phyloP scores from a whole-genome alignment of 2,888 invertebrate genomes.

The Agonopterix arenella region DNA sequence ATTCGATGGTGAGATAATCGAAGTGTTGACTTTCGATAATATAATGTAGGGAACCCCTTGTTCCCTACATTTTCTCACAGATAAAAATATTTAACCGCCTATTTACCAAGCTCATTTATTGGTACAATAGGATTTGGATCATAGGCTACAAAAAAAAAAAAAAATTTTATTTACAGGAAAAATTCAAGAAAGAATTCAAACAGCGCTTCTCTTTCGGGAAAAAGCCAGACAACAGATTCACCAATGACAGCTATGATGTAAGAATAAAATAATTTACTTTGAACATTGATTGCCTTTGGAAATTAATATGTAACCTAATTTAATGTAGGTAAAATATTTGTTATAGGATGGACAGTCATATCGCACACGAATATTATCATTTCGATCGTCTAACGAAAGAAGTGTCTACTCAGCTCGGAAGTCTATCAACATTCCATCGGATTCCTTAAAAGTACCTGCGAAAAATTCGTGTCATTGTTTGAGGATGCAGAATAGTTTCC shows the following conservation, averaged over 20 bases:
- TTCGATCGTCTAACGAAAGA: conserved; percentile 62
- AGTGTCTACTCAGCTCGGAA: conserved; percentile 53
- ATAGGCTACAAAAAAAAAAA: too few species aligned
- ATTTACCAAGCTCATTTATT: too few species aligned
- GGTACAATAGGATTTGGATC: too few species aligned
- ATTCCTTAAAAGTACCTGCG: conserved; percentile 38
- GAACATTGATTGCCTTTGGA: not conserved
- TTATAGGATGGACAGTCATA: conserved; percentile 64
- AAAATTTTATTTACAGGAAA: conserved; percentile 75
- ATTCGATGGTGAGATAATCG: too few species aligned
- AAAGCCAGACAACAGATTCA: conserved; percentile 48
- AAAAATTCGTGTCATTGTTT: conserved; percentile 49
- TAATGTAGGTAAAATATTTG: not conserved
- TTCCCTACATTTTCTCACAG: too few species aligned
- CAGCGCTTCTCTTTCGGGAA: conserved; percentile 80
- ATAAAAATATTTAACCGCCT: too few species aligned
- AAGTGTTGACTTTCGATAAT: too few species aligned
- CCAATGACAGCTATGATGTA: conserved; percentile 70
- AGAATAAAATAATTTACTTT: conserved; percentile 4
- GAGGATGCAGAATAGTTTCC: conserved; percentile 33
- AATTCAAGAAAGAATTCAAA: conserved; percentile 87
- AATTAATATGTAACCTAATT: not conserved
- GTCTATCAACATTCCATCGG: conserved; percentile 46
- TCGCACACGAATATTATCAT: conserved; percentile 59
- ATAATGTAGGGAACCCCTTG: too few species aligned